Conservation (phyloP, 2,888 invertebrate genomes). For the Lepidocyrtoides sp. region DNA sequence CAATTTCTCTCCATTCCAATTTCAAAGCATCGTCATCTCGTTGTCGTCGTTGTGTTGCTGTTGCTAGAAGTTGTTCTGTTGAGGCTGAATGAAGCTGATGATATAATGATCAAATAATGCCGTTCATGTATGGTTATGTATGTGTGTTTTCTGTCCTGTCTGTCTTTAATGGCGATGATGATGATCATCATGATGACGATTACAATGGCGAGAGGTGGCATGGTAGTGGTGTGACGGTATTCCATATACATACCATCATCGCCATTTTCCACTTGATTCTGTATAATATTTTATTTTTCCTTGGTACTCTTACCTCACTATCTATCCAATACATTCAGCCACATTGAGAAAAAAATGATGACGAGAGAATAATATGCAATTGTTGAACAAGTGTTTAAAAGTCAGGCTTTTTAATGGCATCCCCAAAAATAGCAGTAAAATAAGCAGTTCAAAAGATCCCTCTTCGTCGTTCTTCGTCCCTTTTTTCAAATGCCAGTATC, state of each 20-base stretch:
- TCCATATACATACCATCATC: no score
- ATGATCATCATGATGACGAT: conserved; percentile 82
- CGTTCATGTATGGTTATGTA: background rate
- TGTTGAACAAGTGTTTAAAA: conserved; percentile 68
- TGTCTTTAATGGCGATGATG: conserved; percentile 39
- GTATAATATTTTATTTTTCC: background rate
- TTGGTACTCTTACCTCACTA: background rate
- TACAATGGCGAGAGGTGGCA: no score
- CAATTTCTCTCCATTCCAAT: no score
- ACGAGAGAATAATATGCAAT: background rate
- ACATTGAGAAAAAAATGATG: no score
- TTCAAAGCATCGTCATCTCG: no score
- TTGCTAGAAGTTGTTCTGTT: background rate
- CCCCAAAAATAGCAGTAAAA: conserved; percentile 86
- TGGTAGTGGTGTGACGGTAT: background rate
- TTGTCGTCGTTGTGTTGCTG: background rate
- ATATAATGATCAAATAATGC: conserved; percentile 20
- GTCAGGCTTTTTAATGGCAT: conserved; percentile 79
- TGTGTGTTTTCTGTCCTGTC: background rate
- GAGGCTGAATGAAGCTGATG: background rate
- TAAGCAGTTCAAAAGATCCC: conserved; percentile 72
- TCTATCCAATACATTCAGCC: no score
- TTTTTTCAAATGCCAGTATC: conserved; percentile 49
- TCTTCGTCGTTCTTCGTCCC: conserved; percentile 4
- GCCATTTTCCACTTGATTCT: no score